phyloP scores from a whole-genome alignment of 1,140 invertebrate genomes.

The Vanessa atalanta region DNA sequence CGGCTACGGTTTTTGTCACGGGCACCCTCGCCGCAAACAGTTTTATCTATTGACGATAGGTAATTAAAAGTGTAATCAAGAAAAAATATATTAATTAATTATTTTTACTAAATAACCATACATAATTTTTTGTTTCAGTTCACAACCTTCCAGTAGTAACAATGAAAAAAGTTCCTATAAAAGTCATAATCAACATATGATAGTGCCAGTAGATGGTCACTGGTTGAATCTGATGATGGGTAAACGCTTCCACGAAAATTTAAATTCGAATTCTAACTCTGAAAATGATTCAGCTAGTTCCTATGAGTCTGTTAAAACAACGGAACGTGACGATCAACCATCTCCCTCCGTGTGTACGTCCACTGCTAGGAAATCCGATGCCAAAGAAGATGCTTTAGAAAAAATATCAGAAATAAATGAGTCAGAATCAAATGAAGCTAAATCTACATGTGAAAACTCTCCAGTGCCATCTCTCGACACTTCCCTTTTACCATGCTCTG shows the following conservation, averaged over 20 bases:
- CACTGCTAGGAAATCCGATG: conserved; percentile 67
- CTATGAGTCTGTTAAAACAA: conserved; percentile 69
- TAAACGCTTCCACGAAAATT: conserved; percentile 81
- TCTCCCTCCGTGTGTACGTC: conserved; percentile 54
- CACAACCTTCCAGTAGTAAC: conserved; percentile 75
- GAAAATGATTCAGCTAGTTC: conserved; percentile 80
- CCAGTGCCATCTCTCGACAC: conserved; percentile 63
- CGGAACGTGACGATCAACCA: conserved; percentile 61
- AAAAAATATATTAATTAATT: background rate
- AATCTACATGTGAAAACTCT: conserved; percentile 54
- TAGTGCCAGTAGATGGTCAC: conserved; percentile 79
- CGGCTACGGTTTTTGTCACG: conserved; percentile 65
- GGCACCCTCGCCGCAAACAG: conserved; percentile 54
- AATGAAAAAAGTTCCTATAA: conserved; percentile 77
- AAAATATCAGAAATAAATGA: conserved; percentile 55
- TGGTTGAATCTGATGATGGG: conserved; percentile 83
- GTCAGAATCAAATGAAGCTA: conserved; percentile 57
- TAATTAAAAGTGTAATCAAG: conserved; percentile 31
- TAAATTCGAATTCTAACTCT: conserved; percentile 76
- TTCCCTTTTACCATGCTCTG: conserved; percentile 60
- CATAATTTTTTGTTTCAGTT: conserved; percentile 56
- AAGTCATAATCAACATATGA: conserved; percentile 71
- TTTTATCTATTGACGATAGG: conserved; percentile 60
- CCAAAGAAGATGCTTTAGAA: conserved; percentile 74
- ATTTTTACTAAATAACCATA: background rate